These are phyloP conservation scores for Trachythela sp. DNA, from an alignment of 64 coral and sea anemone genomes.

Conservation along the genomic window DNA sequence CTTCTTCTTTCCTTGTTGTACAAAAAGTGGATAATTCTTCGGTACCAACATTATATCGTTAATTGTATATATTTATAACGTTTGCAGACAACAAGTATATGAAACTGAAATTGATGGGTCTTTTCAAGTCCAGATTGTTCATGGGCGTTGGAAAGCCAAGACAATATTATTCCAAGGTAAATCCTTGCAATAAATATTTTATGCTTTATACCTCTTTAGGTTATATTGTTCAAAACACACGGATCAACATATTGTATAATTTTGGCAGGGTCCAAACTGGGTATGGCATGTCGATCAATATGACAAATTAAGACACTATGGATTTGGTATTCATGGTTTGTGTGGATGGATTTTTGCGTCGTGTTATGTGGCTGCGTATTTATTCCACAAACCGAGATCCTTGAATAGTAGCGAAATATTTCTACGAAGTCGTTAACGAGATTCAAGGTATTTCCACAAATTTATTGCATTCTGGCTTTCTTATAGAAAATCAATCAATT, in stretches of 20 bases:
- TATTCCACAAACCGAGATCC: neutral
- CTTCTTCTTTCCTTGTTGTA: too few relatives aligned
- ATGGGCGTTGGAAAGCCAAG: neutral
- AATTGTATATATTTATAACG: too few relatives aligned
- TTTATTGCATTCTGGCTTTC: too few relatives aligned
- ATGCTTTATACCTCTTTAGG: neutral
- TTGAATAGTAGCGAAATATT: neutral
- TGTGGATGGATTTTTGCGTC: neutral
- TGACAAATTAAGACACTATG: neutral
- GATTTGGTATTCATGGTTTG: neutral
- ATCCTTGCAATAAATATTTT: neutral
- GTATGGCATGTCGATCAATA: neutral
- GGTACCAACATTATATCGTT: too few relatives aligned
- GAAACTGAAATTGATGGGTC: neutral
- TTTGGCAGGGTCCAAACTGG: neutral
- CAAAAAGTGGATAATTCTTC: too few relatives aligned
- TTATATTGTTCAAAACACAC: too few relatives aligned
- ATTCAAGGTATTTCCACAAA: too few relatives aligned
- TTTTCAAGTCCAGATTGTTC: neutral
- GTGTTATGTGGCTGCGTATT: neutral
- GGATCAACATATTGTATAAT: too few relatives aligned
- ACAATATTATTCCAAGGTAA: neutral
- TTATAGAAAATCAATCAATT: too few relatives aligned
- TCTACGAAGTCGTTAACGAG: neutral
- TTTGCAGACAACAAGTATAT: neutral